Base-by-base conservation (phyloP, 30 jellyfish, hydroid and myxozoan genomes). In the Chrysaora quinquecirrha region DNA sequence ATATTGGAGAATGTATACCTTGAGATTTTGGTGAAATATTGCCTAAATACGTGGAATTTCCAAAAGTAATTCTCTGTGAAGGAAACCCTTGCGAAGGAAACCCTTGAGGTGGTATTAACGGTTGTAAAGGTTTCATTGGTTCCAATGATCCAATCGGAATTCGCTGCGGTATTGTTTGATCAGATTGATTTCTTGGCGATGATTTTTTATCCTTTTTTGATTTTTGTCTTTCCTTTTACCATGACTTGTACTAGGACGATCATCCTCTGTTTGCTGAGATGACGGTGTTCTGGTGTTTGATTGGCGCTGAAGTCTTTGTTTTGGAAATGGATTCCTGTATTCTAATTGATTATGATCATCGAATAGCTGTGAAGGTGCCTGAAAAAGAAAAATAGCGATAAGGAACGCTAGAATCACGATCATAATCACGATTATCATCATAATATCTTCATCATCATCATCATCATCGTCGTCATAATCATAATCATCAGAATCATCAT, bases 111-210 rank as follows among this genome's bases (percentile, higher is more conserved):
- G 90, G 78, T 7, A 80, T 65, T 16, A 80, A 64, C 49, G 90
- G 90, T 70, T 80, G 90, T n/a, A 80, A 33, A 1, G 90, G 90
- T 31, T 80, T 80, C 90, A 80, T 80, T 25, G 90, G 90, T 78
- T 80, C 90, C 11, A 80, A 56, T 3, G 90, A 48, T 21, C 90
- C 90, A 48, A 80, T 31, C 14, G 54, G 90, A 23, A 67, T 14
- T 34, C 80, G 63, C 2, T 74, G 80, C 0, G 83, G 76, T 16
- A 11, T 11, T 16, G 54, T 54, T 58, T 32, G 80, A 10, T 67
- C 32, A 20, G 31, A 52, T 33, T 63, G 63, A 12, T 66, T 78
- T 80, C 48, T 80, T 10, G 90, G 84, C 21, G 83, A 67, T 23
- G 54, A 67, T 34, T 49, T 80, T 43, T 66, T 65, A 20, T 56